Evolutionary conservation across 2,113 vertebrate species (phyloP).

Genomic region (Romanogobio albipinnatus): DNA sequence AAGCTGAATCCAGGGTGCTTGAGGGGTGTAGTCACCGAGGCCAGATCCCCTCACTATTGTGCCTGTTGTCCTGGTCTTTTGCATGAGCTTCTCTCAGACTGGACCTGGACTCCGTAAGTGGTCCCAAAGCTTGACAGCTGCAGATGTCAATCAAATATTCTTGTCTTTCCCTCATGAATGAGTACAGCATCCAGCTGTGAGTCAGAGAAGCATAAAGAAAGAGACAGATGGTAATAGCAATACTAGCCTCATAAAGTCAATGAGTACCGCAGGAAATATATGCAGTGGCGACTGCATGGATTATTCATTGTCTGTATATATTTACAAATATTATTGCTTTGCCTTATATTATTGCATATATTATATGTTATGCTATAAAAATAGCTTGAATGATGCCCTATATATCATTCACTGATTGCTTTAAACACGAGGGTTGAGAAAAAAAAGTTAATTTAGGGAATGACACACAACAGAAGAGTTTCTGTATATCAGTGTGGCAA

Average conservation of each 20-base stretch:
- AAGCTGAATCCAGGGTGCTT: conserved; percentile 24
- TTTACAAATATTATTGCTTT: not conserved
- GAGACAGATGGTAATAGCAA: conserved; percentile 37
- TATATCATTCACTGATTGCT: not conserved
- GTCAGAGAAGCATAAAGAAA: conserved; percentile 26
- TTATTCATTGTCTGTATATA: conserved; percentile 5
- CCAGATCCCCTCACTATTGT: not conserved
- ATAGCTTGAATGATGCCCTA: not conserved
- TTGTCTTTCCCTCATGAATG: conserved; percentile 7
- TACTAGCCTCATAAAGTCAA: conserved; percentile 26
- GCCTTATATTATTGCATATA: not conserved
- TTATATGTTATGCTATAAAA: not conserved
- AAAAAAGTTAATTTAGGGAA: not conserved
- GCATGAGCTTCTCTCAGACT: conserved; percentile 6
- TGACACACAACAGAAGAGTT: not conserved
- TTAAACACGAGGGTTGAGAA: not conserved
- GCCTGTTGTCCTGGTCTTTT: not conserved
- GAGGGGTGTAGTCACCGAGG: conserved; percentile 18
- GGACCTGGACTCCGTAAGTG: conserved; percentile 7
- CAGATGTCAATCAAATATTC: conserved; percentile 43
- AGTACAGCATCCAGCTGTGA: conserved; percentile 40
- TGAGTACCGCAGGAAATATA: conserved; percentile 1
- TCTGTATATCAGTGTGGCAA: not conserved
- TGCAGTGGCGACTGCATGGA: not conserved
- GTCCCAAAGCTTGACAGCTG: conserved; percentile 39